These are phyloP conservation scores for Tetheella fluctuosa DNA, from an alignment of 2,888 invertebrate species.

Conservation along the genomic window DNA sequence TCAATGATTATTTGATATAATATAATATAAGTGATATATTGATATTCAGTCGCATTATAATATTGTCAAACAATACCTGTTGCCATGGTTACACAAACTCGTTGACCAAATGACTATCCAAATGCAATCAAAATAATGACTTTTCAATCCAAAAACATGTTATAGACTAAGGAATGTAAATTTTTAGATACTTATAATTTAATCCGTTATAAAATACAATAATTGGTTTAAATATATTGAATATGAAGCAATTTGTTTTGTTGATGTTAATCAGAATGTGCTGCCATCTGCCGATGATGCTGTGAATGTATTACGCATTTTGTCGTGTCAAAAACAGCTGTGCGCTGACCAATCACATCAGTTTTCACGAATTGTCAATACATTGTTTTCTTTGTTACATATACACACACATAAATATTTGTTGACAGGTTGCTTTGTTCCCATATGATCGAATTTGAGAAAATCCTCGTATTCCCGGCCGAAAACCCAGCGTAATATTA, in stretches of 20 bases:
- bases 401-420: slow-evolving; percentile 52
- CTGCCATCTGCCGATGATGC: slow-evolving; percentile 58
- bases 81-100: slow-evolving; percentile 53
- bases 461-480: slow-evolving; percentile 15
- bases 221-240: background rate
- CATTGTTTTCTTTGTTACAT: slow-evolving; percentile 54
- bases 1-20: too few relatives aligned
- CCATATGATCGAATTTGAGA: slow-evolving; percentile 67
- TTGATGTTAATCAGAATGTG: slow-evolving; percentile 58
- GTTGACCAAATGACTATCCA: slow-evolving; percentile 32
- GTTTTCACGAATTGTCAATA: slow-evolving; percentile 58
- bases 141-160: background rate
- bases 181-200: background rate
- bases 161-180: background rate
- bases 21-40: too few relatives aligned
- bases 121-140: background rate
- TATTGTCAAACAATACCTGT: slow-evolving; percentile 46
- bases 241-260: slow-evolving; percentile 11
- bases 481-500: slow-evolving; percentile 23
- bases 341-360: slow-evolving; percentile 64
- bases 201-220: background rate
- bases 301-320: slow-evolving; percentile 16
- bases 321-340: slow-evolving; percentile 80
- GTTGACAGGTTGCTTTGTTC: slow-evolving; percentile 77
- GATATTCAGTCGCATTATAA: slow-evolving; percentile 36